phyloP scores from a whole-genome alignment of 2,888 invertebrate species.

The Rhagium mordax region DNA sequence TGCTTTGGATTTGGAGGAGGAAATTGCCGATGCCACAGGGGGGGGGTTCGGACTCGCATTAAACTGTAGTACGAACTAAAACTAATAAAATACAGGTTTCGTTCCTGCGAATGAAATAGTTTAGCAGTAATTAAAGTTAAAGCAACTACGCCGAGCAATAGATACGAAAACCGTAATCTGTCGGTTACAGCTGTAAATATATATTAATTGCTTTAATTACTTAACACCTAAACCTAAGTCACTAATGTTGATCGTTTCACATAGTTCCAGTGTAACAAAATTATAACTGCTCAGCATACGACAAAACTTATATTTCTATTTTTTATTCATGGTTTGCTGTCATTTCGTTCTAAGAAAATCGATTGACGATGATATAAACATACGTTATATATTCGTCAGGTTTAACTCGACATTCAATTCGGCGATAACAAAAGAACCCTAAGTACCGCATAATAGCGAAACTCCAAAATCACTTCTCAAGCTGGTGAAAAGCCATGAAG shows the following conservation, averaged over 20 bases:
- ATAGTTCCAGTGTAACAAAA: not conserved
- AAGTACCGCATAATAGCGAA: constrained; percentile 36
- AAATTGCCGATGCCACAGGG: too few species aligned
- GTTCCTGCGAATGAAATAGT: not conserved
- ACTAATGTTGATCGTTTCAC: not conserved
- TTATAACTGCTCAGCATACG: not conserved
- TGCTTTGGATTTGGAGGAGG: too few species aligned
- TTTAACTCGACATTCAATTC: constrained; percentile 7
- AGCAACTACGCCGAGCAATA: too few species aligned
- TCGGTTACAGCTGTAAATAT: not conserved
- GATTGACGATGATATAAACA: constrained; percentile 8
- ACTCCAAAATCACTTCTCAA: constrained; percentile 36
- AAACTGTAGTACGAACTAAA: too few species aligned
- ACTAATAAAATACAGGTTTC: not conserved
- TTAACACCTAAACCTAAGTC: not conserved
- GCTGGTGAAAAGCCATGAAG: constrained; percentile 19
- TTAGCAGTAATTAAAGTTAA: not conserved
- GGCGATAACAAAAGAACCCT: constrained; percentile 26
- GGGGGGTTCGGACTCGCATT: too few species aligned
- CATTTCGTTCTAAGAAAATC: not conserved
- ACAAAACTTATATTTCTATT: not conserved
- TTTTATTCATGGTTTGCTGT: not conserved
- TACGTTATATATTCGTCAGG: constrained; percentile 2
- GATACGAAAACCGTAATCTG: too few species aligned
- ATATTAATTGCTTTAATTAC: not conserved